Base-by-base conservation (phyloP, 2,888 invertebrate species). In the Euspilapteryx auroguttella region DNA sequence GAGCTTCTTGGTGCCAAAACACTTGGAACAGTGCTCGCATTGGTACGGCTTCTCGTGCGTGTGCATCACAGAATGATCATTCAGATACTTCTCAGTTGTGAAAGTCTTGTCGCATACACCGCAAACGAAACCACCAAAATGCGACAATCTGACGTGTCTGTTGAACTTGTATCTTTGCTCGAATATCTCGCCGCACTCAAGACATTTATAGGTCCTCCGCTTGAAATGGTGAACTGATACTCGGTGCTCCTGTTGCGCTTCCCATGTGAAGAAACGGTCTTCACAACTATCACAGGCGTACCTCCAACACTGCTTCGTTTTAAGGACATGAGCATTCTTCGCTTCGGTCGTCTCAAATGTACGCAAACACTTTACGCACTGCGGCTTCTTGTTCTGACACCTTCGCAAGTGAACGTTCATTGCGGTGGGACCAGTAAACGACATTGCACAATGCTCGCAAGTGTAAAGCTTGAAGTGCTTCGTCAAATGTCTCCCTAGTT, bases 71-170 rank as follows among this genome's bases (percentile, higher is more conserved):
- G 6, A 15, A 10, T 32, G 31, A 7, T 15, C 6, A 1, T n/a
- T 4, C 2, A 28, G 15, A 4, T 24, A 11, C n/a, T 11, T 12
- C 14, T 28, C 28, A 2, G 22, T 21, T 8, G 15, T 14, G 12
- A 65, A 68, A n/a, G 42, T 49, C 38, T 58, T 63, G 20, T 55
- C 51, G 36, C 69, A 71, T 9, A 56, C 41, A 17, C 56, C 48
- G 33, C 69, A 71, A 32, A 54, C 55, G 22, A 55, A 40, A 28
- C 47, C 55, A 7, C 29, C n/a, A n/a, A n/a, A n/a, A n/a, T n/a
- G n/a, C n/a, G n/a, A n/a, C n/a, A n/a, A n/a, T n/a, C n/a, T n/a
- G n/a, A n/a, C n/a, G n/a, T n/a, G n/a, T n/a, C n/a, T n/a, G n/a
- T n/a, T n/a, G n/a, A n/a, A n/a, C n/a, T n/a, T n/a, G n/a, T n/a